Evolutionary conservation across 2,888 invertebrate species (phyloP), one percentile per base, ranked within the genome.

Genomic region (Hypselothyrea guttata): DNA sequence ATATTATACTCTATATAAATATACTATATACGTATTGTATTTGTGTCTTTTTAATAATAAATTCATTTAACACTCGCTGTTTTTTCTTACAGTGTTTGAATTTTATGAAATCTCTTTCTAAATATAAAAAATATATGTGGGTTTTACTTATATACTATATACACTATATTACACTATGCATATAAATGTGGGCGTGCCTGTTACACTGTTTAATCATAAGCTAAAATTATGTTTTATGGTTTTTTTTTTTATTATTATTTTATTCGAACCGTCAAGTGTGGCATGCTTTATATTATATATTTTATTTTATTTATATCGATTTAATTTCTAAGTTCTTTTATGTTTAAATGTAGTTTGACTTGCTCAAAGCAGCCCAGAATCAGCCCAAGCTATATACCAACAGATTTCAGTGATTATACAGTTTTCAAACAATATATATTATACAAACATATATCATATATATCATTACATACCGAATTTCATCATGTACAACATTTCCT

Each of bases 61-160:
- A 82, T 69, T 74, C 12, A 41, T 59, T 82, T 78, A 79, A 84
- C 84, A 79, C 75, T 78, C 42, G 75, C 82, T 84, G 78, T 79
- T 79, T 84, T 79, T 82, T 82, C 75, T 82, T 71, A 77, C 53
- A 74, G n/a, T n/a, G n/a, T n/a, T n/a, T n/a, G n/a, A n/a, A n/a
- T n/a, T n/a, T n/a, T n/a, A n/a, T n/a, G n/a, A n/a, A n/a, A n/a
- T n/a, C n/a, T n/a, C n/a, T n/a, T n/a, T n/a, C n/a, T n/a, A n/a
- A n/a, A n/a, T n/a, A n/a, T n/a, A n/a, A n/a, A n/a, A n/a, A n/a
- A n/a, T 69, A 15, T 45, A 45, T 72, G 62, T 68, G 73, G 69
- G 70, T 71, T 58, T 37, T 38, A 35, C 28, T 54, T 38, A 38
- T 33, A 9, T 13, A n/a, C 12, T 33, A 30, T 63, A 35, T 69